Conservation (phyloP, 2,888 invertebrate genomes). For the Druceiella hillmani region DNA sequence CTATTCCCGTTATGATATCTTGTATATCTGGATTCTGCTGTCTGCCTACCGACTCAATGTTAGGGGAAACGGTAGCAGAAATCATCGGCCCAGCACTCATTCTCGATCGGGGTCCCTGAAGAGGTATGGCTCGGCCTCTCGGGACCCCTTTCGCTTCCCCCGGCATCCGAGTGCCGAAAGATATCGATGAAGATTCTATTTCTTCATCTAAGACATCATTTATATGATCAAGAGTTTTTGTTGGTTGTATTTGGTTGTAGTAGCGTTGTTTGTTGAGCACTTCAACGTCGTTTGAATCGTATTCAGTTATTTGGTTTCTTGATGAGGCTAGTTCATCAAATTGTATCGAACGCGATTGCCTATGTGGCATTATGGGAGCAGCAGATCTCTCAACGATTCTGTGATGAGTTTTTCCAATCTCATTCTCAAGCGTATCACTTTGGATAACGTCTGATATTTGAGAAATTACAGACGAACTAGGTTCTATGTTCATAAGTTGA, state of each 20-base stretch:
- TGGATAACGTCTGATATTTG: slow-evolving; percentile 30
- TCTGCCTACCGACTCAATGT: slow-evolving; percentile 33
- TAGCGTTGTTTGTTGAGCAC: slow-evolving; percentile 46
- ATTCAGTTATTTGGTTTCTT: slow-evolving; percentile 51
- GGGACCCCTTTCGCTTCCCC: slow-evolving; percentile 75
- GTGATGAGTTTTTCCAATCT: slow-evolving; percentile 35
- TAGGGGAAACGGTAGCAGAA: slow-evolving; percentile 50
- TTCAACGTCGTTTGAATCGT: slow-evolving; percentile 46
- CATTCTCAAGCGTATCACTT: slow-evolving; percentile 25
- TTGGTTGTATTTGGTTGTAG: slow-evolving; percentile 49
- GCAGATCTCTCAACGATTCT: slow-evolving; percentile 51
- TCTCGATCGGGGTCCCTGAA: slow-evolving; percentile 62
- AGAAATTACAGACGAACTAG: slow-evolving; percentile 28
- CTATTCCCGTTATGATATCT: slow-evolving; percentile 86
- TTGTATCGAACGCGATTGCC: slow-evolving; percentile 49
- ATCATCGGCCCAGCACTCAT: slow-evolving; percentile 49
- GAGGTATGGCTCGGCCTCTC: slow-evolving; percentile 59
- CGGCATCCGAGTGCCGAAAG: slow-evolving; percentile 53
- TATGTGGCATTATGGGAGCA: slow-evolving; percentile 42
- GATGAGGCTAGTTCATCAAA: slow-evolving; percentile 47
- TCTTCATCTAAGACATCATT: slow-evolving; percentile 36
- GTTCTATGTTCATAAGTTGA: slow-evolving; percentile 40
- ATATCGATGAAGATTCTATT: slow-evolving; percentile 36
- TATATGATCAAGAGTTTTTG: slow-evolving; percentile 42
- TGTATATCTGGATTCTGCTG: slow-evolving; percentile 65